Percentiles rank a stretch among this genome's conserved stretches.
phyloP scores from a whole-genome alignment of 2,797 vertebrate species.

The Miichthys miiuy region DNA sequence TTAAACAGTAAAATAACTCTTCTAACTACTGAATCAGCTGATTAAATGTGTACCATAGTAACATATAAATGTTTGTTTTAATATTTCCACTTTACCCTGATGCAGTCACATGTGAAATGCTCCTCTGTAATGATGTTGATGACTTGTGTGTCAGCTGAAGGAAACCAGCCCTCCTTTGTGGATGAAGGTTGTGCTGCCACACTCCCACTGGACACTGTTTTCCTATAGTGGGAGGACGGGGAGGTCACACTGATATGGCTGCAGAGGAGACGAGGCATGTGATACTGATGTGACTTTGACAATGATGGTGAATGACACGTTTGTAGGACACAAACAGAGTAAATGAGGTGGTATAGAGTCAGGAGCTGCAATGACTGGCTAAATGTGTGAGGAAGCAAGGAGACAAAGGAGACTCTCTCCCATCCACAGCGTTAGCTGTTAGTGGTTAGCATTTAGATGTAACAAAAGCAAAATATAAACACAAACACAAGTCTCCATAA shows the following conservation, averaged over 20 bases:
- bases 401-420: background rate
- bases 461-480: background rate
- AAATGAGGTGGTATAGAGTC: no score
- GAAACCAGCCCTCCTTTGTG: background rate
- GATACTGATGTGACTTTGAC: constrained; percentile 45
- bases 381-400: background rate
- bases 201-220: constrained; percentile 13
- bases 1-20: background rate
- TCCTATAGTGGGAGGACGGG: constrained; percentile 15
- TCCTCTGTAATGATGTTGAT: background rate
- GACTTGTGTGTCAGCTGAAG: background rate
- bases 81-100: background rate
- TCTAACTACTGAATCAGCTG: background rate
- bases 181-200: constrained; percentile 14
- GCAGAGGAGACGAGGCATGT: constrained; percentile 19
- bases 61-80: background rate
- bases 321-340: constrained; percentile 21
- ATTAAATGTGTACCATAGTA: background rate
- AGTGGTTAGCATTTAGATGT: background rate
- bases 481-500: no score
- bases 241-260: background rate
- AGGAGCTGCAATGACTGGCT: background rate
- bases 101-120: background rate
- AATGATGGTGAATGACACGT: constrained; percentile 31
- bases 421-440: background rate